These are phyloP conservation scores for Paradoxurus hermaphroditus DNA, from an alignment of 2,113 vertebrate species.

Conservation along the genomic window DNA sequence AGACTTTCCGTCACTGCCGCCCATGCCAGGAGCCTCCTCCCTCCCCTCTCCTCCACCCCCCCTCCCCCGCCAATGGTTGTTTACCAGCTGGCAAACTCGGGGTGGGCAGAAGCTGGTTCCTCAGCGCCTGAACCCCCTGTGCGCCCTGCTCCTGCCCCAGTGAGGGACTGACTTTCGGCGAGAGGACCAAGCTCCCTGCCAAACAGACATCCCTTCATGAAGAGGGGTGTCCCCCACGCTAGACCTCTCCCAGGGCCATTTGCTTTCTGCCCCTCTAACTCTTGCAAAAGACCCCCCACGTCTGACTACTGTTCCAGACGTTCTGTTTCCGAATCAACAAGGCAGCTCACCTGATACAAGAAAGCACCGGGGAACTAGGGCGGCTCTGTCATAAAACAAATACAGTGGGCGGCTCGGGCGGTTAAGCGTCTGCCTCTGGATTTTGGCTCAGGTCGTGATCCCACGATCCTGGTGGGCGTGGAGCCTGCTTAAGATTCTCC, in stretches of 20 bases:
- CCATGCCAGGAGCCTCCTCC: neutral
- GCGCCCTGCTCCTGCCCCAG: neutral
- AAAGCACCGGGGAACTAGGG: neutral
- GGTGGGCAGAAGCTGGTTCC: neutral
- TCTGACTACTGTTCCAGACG: neutral
- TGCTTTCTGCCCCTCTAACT: neutral
- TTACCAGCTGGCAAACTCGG: neutral
- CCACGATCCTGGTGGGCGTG: too few species aligned
- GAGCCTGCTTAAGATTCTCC: too few species aligned
- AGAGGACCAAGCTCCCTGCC: neutral
- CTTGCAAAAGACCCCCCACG: neutral
- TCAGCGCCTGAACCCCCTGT: neutral
- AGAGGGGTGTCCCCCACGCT: neutral
- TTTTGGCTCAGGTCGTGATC: too few species aligned
- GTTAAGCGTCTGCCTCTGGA: too few species aligned
- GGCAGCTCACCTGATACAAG: neutral
- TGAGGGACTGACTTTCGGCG: neutral
- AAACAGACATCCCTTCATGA: too few species aligned
- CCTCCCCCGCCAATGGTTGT: rapidly evolving
- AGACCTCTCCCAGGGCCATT: neutral
- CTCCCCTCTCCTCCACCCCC: too few species aligned
- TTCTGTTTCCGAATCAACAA: neutral
- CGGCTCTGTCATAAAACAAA: neutral
- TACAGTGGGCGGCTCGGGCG: neutral
- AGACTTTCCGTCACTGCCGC: neutral